Evolutionary conservation across 2,797 vertebrate species (phyloP).

Genomic region (Dicrostonyx torquatus): DNA sequence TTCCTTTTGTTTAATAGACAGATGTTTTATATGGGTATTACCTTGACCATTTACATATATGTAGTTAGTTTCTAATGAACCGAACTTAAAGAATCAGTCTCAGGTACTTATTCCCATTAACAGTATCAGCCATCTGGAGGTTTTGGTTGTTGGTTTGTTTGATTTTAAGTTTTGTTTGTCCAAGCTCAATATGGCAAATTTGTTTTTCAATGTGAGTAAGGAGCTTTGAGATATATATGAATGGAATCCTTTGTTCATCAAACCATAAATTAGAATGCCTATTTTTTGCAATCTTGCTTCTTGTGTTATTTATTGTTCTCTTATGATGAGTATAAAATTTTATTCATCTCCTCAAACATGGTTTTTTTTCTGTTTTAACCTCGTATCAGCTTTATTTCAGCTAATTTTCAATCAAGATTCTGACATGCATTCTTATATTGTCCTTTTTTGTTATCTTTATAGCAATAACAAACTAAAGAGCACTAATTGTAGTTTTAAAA

Average conservation of each 20-base stretch:
- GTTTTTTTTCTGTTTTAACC: not conserved
- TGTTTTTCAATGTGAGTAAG: not conserved
- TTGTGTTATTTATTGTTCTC: not conserved
- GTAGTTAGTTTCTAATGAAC: not conserved
- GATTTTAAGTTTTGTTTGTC: conserved; percentile 24
- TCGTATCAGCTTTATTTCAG: not conserved
- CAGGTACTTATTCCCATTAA: not conserved
- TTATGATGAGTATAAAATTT: not conserved
- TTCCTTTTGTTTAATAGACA: not conserved
- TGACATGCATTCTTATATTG: not conserved
- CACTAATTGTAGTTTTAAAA: not conserved
- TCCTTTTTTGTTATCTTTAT: not conserved
- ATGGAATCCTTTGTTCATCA: not conserved
- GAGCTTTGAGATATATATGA: not conserved
- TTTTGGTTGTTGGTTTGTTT: not conserved
- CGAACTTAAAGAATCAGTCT: not conserved
- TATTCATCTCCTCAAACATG: not conserved
- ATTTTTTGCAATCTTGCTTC: not conserved
- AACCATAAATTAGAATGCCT: not conserved
- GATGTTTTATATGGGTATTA: not conserved
- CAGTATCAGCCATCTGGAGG: not conserved
- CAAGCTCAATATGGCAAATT: not conserved
- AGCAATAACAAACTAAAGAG: not conserved
- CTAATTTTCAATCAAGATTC: not conserved
- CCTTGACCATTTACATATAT: not conserved